Evolutionary conservation across 2,888 invertebrate genomes (phyloP).

Genomic region (Cybosia mesomella): DNA sequence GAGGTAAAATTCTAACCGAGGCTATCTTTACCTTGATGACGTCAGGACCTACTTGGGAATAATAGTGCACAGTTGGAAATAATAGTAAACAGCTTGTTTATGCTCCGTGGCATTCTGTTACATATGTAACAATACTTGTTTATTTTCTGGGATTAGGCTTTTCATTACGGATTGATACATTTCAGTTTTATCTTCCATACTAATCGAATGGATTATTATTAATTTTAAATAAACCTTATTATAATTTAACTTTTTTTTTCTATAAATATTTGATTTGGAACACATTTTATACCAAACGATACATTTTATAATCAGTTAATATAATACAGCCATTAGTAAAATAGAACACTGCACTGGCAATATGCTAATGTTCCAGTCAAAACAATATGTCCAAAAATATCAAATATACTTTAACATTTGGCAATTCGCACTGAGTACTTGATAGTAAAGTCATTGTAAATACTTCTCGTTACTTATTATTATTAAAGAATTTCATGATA

Average conservation of each 20-base stretch:
- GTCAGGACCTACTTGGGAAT: not conserved
- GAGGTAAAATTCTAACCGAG: no score
- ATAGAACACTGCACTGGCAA: conserved; percentile 29
- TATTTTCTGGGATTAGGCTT: not conserved
- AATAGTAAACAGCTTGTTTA: no score
- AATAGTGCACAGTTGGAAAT: not conserved
- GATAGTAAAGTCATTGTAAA: conserved; percentile 39
- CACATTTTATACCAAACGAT: conserved; percentile 1
- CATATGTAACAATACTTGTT: not conserved
- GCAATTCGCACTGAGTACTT: conserved; percentile 40
- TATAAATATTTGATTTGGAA: conserved; percentile 7
- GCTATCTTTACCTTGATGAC: no score
- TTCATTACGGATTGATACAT: not conserved
- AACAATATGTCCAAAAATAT: conserved; percentile 55
- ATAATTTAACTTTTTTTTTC: not conserved
- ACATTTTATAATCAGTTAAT: conserved; percentile 5
- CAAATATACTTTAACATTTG: conserved; percentile 47
- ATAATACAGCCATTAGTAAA: conserved; percentile 31
- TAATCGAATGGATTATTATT: not conserved
- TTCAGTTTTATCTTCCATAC: not conserved
- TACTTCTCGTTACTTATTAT: conserved; percentile 44
- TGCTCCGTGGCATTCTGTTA: not conserved
- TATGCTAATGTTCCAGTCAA: conserved; percentile 32
- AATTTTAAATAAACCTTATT: conserved; percentile 15
- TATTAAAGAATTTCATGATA: conserved; percentile 42